phyloP scores from a whole-genome alignment of 2,797 vertebrate species.

The Percopsis omiscomaycus region DNA sequence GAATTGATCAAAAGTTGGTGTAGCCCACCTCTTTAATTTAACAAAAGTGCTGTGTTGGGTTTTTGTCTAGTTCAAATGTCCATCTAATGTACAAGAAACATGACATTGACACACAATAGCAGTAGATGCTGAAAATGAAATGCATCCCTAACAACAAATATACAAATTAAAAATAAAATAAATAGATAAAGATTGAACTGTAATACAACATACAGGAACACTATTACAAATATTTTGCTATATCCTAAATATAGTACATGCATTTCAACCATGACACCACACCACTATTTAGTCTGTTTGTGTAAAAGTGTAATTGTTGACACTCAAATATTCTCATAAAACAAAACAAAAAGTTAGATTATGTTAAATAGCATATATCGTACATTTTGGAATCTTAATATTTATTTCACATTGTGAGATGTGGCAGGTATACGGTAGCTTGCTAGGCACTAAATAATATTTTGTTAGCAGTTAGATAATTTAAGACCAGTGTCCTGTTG shows the following conservation, averaged over 20 bases:
- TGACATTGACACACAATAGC: not conserved
- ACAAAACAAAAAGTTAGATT: too few relatives aligned
- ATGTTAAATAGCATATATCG: too few relatives aligned
- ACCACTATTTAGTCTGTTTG: too few relatives aligned
- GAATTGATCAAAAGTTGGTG: not conserved
- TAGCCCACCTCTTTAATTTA: not conserved
- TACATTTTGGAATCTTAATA: conserved; percentile 22
- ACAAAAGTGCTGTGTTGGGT: not conserved
- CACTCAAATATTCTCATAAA: too few relatives aligned
- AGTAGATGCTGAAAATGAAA: not conserved
- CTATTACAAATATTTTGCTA: too few relatives aligned
- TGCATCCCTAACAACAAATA: not conserved
- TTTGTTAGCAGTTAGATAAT: conserved; percentile 20
- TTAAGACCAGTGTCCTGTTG: not conserved
- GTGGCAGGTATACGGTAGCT: conserved; percentile 17
- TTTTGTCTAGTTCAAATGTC: not conserved
- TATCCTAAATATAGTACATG: too few relatives aligned
- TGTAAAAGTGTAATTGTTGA: too few relatives aligned
- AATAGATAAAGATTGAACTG: too few relatives aligned
- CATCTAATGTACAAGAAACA: too few relatives aligned
- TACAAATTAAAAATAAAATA: too few relatives aligned
- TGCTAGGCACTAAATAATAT: conserved; percentile 20
- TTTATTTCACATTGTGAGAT: conserved; percentile 36
- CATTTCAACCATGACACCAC: too few relatives aligned
- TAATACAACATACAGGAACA: too few relatives aligned